Percentiles rank a stretch among this genome's conserved stretches.
Evolutionary conservation across 1,140 invertebrate genomes (phyloP).

Genomic region (Globodera ellingtonae): DNA sequence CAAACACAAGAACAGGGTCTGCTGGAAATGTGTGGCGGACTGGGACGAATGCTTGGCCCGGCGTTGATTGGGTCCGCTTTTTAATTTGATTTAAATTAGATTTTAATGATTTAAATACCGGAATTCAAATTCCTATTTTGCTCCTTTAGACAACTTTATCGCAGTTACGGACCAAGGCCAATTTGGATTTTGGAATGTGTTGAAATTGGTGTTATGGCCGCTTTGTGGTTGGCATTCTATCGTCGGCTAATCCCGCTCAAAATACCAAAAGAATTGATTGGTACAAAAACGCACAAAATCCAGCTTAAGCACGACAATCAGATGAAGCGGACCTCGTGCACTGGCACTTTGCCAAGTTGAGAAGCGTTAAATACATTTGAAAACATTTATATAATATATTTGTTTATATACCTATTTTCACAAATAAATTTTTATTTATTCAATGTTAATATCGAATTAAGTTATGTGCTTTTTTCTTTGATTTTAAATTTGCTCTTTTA

Average conservation of each 20-base stretch:
- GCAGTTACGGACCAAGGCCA: slow-evolving; percentile 25
- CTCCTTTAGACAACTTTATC: slow-evolving; percentile 15
- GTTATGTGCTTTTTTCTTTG: background rate
- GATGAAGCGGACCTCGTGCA: background rate
- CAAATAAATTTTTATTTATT: too few relatives aligned
- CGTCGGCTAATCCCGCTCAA: slow-evolving; percentile 20
- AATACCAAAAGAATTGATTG: slow-evolving; percentile 9
- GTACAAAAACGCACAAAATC: background rate
- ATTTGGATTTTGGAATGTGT: slow-evolving; percentile 33
- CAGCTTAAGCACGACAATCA: background rate
- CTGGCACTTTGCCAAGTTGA: background rate
- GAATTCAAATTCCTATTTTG: slow-evolving; percentile 7
- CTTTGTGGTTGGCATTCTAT: slow-evolving; percentile 22
- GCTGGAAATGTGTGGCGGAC: slow-evolving; percentile 34
- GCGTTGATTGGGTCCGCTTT: slow-evolving; percentile 16
- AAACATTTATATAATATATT: too few relatives aligned
- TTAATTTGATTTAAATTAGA: background rate
- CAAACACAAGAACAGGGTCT: slow-evolving; percentile 46
- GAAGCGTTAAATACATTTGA: too few relatives aligned
- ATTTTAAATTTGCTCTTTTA: too few relatives aligned
- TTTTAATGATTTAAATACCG: slow-evolving; percentile 1
- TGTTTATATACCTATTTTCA: too few relatives aligned
- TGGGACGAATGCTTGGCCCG: slow-evolving; percentile 30
- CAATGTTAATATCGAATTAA: background rate
- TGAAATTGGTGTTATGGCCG: slow-evolving; percentile 22